Conservation (phyloP, 2,888 invertebrate genomes). For the Athalia rosae region DNA sequence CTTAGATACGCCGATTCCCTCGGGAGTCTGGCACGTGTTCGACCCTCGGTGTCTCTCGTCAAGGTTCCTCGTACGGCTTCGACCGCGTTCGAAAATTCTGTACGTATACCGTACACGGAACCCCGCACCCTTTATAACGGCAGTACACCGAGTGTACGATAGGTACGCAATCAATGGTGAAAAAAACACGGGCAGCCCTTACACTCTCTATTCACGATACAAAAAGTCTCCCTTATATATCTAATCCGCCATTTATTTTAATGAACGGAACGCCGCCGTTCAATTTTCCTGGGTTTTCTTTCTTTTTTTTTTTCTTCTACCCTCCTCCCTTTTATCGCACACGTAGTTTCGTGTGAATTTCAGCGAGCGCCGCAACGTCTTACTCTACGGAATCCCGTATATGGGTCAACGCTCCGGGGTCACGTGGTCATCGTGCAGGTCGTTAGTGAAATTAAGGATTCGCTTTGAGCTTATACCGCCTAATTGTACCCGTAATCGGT, state of each 20-base stretch:
- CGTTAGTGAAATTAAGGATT: constrained; percentile 38
- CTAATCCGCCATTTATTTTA: constrained; percentile 59
- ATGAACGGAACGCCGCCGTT: constrained; percentile 56
- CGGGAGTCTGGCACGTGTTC: constrained; percentile 39
- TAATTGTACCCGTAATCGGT: no score
- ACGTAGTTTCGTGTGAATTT: constrained; percentile 1
- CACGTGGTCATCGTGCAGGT: constrained; percentile 37
- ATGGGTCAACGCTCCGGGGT: constrained; percentile 12
- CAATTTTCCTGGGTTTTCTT: constrained; percentile 1
- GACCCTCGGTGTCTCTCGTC: constrained; percentile 52
- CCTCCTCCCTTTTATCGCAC: background rate
- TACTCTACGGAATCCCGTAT: constrained; percentile 4
- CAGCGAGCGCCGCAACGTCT: background rate
- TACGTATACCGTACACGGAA: constrained; percentile 44
- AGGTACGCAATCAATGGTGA: constrained; percentile 60
- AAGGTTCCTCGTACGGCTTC: background rate
- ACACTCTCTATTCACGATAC: constrained; percentile 34
- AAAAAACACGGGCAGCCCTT: constrained; percentile 51
- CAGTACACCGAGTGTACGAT: constrained; percentile 53
- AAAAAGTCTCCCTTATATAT: constrained; percentile 12
- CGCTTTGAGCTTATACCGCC: constrained; percentile 25
- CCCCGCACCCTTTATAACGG: constrained; percentile 53
- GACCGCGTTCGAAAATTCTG: constrained; percentile 5
- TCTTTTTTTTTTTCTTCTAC: background rate
- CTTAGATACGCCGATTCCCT: constrained; percentile 10